These are phyloP conservation scores for Gymnocephalus cernua DNA, from an alignment of 2,113 vertebrate species.

Conservation along the genomic window DNA sequence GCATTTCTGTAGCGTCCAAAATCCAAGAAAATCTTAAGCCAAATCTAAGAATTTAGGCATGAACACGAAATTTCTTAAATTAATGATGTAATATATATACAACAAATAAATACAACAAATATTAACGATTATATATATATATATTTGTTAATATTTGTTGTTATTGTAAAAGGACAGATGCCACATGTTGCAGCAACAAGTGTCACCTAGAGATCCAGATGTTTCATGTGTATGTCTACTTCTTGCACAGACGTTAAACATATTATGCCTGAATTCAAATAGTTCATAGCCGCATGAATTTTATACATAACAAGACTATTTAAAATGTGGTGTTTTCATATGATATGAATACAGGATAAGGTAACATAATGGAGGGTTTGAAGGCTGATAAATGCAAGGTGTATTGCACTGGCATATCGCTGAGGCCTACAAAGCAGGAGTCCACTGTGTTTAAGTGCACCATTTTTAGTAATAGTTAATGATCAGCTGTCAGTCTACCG, in stretches of 20 bases:
- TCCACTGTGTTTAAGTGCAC: neutral
- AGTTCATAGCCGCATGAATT: neutral
- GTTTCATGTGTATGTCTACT: neutral
- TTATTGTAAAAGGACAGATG: neutral
- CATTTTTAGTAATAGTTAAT: neutral
- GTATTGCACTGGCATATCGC: neutral
- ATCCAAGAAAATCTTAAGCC: neutral
- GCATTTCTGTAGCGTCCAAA: neutral
- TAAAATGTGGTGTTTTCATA: neutral
- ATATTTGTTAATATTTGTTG: neutral
- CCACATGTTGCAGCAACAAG: slow-evolving; percentile 49
- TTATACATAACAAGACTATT: neutral
- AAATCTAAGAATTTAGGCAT: neutral
- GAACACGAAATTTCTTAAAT: neutral
- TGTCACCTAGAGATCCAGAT: slow-evolving; percentile 1
- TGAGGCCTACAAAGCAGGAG: neutral
- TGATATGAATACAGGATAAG: neutral
- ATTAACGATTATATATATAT: too few species aligned
- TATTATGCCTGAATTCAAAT: neutral
- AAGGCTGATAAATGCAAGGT: neutral
- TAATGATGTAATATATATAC: neutral
- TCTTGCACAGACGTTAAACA: neutral
- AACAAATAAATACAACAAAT: too few species aligned
- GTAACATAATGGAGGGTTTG: neutral
- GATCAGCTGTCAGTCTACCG: neutral